These are phyloP conservation scores for Anoncus sp. DNA, from an alignment of 2,888 invertebrate genomes.

Conservation along the genomic window DNA sequence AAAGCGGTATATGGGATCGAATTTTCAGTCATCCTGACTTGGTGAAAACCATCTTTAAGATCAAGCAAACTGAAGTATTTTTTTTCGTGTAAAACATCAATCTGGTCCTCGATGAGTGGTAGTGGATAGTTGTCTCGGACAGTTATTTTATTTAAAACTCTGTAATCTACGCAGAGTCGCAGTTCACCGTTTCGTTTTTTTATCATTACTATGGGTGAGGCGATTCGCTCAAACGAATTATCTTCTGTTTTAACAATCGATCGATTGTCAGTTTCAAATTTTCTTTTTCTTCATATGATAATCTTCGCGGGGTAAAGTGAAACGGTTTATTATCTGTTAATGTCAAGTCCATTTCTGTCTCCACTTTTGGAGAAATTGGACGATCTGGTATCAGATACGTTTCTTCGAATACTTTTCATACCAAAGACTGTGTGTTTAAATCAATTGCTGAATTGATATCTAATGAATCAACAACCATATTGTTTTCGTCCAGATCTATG, in stretches of 20 bases:
- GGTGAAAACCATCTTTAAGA: constrained; percentile 67
- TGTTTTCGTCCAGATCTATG: constrained; percentile 37
- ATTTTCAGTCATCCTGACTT: constrained; percentile 55
- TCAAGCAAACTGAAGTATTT: constrained; percentile 65
- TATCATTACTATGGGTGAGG: constrained; percentile 58
- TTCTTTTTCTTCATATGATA: constrained; percentile 50
- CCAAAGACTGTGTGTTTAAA: not conserved
- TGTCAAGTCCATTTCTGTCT: constrained; percentile 42
- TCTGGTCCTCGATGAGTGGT: constrained; percentile 64
- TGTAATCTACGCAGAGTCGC: constrained; percentile 62
- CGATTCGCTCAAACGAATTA: constrained; percentile 66
- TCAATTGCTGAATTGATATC: constrained; percentile 19
- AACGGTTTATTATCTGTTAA: constrained; percentile 48
- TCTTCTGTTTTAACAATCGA: constrained; percentile 54
- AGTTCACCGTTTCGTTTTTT: constrained; percentile 56
- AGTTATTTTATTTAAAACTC: constrained; percentile 57
- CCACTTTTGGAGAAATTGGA: constrained; percentile 42
- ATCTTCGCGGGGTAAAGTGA: constrained; percentile 32
- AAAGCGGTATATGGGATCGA: constrained; percentile 64
- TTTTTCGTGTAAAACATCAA: constrained; percentile 59
- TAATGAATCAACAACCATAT: constrained; percentile 8
- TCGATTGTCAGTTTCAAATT: constrained; percentile 60
- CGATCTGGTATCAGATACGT: constrained; percentile 36
- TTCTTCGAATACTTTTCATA: constrained; percentile 36
- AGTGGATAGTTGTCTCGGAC: constrained; percentile 60